A percentile compares a stretch with the other conserved stretches of the same genome.
phyloP scores from a whole-genome alignment of 2,888 invertebrate genomes.

The Allygus modestus region DNA sequence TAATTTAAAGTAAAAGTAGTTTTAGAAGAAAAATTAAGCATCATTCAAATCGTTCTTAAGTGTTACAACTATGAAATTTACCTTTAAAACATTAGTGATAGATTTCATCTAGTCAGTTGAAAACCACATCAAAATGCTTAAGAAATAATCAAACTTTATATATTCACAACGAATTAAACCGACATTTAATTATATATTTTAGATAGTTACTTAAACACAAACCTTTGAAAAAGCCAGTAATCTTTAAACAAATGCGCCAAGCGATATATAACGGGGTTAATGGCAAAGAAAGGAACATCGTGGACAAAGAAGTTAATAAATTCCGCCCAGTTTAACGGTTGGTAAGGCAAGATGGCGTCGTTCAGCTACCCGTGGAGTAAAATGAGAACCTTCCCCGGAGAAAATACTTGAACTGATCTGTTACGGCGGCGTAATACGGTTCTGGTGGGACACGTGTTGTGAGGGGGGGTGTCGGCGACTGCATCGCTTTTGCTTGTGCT shows the following conservation, averaged over 20 bases:
- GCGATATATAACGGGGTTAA: neutral
- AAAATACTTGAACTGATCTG: conserved; percentile 2
- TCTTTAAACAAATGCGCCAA: neutral
- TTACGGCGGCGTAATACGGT: neutral
- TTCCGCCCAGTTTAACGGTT: conserved; percentile 38
- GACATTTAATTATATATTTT: no score
- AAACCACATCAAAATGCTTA: no score
- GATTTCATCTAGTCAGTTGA: no score
- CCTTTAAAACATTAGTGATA: no score
- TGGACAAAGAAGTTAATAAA: conserved; percentile 12
- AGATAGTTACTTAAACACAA: no score
- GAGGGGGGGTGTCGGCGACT: neutral
- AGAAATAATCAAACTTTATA: no score
- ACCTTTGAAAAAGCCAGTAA: no score
- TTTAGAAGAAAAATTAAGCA: no score
- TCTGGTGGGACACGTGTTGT: neutral
- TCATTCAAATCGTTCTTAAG: no score
- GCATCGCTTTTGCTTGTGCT: neutral
- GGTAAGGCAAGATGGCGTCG: conserved; percentile 26
- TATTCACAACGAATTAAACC: no score
- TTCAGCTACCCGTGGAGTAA: neutral
- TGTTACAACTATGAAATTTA: no score
- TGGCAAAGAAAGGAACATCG: conserved; percentile 20
- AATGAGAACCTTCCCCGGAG: conserved; percentile 1
- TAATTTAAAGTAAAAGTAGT: no score